Percentiles rank a stretch among this genome's conserved stretches.
Conservation (phyloP, 1,140 invertebrate genomes). For the Mya arenaria region DNA sequence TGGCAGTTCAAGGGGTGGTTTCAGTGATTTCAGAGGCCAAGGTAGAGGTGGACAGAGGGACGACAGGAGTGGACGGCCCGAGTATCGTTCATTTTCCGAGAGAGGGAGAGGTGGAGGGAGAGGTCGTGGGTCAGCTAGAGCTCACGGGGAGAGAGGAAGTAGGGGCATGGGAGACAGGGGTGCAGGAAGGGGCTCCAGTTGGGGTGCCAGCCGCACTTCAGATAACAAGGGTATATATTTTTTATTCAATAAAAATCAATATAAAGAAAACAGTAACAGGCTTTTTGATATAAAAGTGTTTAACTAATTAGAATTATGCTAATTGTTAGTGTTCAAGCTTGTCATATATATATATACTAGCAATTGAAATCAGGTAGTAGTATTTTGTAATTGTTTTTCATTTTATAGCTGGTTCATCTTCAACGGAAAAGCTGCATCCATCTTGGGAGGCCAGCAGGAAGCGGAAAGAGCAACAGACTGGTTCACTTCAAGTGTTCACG, state of each 20-base stretch:
- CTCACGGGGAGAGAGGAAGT: not conserved
- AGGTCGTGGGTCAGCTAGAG: not conserved
- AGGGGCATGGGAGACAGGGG: not conserved
- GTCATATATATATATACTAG: too few species aligned
- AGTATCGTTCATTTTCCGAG: too few species aligned
- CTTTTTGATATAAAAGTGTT: too few species aligned
- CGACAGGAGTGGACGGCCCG: not conserved
- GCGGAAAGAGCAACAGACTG: slow-evolving; percentile 65
- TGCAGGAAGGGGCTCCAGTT: not conserved
- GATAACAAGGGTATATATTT: too few species aligned
- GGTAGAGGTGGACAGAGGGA: not conserved
- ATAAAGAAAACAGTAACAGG: too few species aligned
- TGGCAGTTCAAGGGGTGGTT: not conserved
- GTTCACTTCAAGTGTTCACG: slow-evolving; percentile 65
- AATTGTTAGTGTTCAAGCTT: too few species aligned
- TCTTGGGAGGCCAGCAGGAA: slow-evolving; percentile 80
- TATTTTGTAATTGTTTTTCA: too few species aligned
- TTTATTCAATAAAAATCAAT: too few species aligned
- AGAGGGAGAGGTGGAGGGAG: not conserved
- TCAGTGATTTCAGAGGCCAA: not conserved
- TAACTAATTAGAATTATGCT: too few species aligned
- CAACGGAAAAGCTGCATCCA: slow-evolving; percentile 72
- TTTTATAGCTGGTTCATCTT: too few species aligned
- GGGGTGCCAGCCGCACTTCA: not conserved
- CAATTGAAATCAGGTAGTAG: too few species aligned